Base-by-base conservation (phyloP, 2,888 invertebrate species). In the Celastrina argiolus region DNA sequence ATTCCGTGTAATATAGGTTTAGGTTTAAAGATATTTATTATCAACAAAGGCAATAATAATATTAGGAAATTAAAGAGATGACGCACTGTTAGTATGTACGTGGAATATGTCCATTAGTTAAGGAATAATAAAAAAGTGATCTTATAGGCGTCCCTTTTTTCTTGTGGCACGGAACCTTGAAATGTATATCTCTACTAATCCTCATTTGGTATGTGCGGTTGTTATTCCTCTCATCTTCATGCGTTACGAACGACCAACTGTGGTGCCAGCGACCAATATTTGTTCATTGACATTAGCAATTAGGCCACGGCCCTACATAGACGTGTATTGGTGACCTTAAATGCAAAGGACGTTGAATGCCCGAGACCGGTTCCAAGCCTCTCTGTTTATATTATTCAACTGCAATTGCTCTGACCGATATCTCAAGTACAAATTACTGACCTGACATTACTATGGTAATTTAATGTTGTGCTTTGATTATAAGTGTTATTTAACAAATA, bases 301-400 rank as follows among this genome's bases (percentile, higher is more conserved):
- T 61, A 61, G 61, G 61, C 61, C 61, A 61, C 39, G 59, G 59
- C 18, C 59, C 34, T 5, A 22, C 36, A 36, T 61, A 61, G 61
- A 36, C 59, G 59, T 58, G 58, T 59, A 36, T 39, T 61, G 39
- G 61, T 61, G 61, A 61, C 39, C 61, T 61, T 22, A 61, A 39
- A 80, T 69, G 65, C 70, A 76, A 80, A 84, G 81, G 79, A 81
- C 83, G 75, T 69, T 67, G 67, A 70, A 72, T 72, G 75, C 74
- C 70, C 74, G 73, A 71, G 66, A 79, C 78, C 77, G 78, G 78
- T 77, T 76, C 26, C 26, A 31, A 45, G 10, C 45, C 18, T 45
- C 31, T 51, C 56, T 66, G 67, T 67, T 65, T 67, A 67, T 61
- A 45, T 67, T 56, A 59, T 41, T 56, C 18, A 28, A 34, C 12